phyloP scores from a whole-genome alignment of 1,140 invertebrate species.

The Drosophila kanapiae region DNA sequence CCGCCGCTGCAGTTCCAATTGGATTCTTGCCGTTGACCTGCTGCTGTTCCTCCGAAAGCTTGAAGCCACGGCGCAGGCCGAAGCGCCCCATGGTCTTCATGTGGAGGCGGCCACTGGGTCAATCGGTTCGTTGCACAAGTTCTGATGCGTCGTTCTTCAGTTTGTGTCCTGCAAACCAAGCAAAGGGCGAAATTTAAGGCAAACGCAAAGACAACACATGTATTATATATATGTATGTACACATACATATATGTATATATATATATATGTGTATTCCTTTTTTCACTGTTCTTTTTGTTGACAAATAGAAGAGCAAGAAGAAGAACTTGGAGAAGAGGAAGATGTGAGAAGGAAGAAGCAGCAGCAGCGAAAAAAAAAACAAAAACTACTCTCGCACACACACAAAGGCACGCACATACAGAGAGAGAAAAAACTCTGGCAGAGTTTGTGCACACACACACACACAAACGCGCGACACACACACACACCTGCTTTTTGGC shows the following conservation, averaged over 20 bases:
- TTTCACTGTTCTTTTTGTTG: slow-evolving; percentile 57
- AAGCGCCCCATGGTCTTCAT: slow-evolving; percentile 83
- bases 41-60: slow-evolving; percentile 72
- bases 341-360: slow-evolving; percentile 5
- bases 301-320: slow-evolving; percentile 58
- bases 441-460: slow-evolving; percentile 15
- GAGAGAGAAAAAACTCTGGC: slow-evolving; percentile 16
- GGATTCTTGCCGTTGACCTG: slow-evolving; percentile 68
- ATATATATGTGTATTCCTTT: slow-evolving; percentile 1
- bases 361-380: slow-evolving; percentile 48
- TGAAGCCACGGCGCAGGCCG: slow-evolving; percentile 80
- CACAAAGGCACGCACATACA: slow-evolving; percentile 1
- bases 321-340: slow-evolving; percentile 30
- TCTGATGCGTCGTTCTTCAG: neutral
- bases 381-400: slow-evolving; percentile 61
- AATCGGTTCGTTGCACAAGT: slow-evolving; percentile 49
- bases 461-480: slow-evolving; percentile 6
- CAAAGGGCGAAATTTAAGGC: slow-evolving; percentile 6
- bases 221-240: neutral
- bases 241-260: neutral
- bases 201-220: neutral
- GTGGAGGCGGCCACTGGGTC: slow-evolving; percentile 44
- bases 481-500: slow-evolving; percentile 22
- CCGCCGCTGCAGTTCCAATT: slow-evolving; percentile 50
- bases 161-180: slow-evolving; percentile 37